Evolutionary conservation across 1,140 invertebrate species (phyloP).

Genomic region (Camponotus vicinus): DNA sequence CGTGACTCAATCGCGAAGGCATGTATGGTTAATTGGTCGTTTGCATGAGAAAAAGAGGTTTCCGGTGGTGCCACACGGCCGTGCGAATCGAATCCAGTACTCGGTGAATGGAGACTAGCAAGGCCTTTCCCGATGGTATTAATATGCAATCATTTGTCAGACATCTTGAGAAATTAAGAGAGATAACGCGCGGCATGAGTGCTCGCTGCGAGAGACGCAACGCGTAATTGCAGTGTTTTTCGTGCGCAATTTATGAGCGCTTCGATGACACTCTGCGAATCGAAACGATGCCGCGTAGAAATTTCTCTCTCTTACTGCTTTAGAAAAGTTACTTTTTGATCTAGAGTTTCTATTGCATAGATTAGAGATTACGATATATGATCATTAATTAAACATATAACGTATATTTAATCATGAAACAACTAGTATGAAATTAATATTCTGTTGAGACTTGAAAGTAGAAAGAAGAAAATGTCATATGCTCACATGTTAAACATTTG

Average conservation of each 20-base stretch:
- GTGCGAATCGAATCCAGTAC: constrained; percentile 68
- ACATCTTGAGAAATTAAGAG: constrained; percentile 51
- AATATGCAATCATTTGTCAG: constrained; percentile 66
- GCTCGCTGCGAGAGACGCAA: background rate
- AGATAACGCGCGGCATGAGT: constrained; percentile 18
- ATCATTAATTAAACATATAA: background rate
- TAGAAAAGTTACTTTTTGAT: background rate
- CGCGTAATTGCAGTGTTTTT: constrained; percentile 35
- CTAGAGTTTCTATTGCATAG: background rate
- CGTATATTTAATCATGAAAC: background rate
- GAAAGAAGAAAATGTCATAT: constrained; percentile 19
- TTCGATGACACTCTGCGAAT: constrained; percentile 8
- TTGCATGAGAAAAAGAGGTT: constrained; percentile 76
- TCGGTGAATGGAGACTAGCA: constrained; percentile 63
- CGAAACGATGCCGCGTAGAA: background rate
- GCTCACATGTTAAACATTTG: constrained; percentile 15
- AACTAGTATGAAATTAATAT: background rate
- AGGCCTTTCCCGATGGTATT: constrained; percentile 61
- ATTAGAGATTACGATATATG: background rate
- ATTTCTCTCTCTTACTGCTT: background rate
- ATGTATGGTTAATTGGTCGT: constrained; percentile 79
- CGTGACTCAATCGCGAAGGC: constrained; percentile 79
- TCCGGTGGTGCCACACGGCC: constrained; percentile 65
- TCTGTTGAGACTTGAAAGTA: background rate
- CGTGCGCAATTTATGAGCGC: constrained; percentile 13